Evolutionary conservation across 2,888 invertebrate species (phyloP).

Genomic region (Eueremaeus valkanovi): DNA sequence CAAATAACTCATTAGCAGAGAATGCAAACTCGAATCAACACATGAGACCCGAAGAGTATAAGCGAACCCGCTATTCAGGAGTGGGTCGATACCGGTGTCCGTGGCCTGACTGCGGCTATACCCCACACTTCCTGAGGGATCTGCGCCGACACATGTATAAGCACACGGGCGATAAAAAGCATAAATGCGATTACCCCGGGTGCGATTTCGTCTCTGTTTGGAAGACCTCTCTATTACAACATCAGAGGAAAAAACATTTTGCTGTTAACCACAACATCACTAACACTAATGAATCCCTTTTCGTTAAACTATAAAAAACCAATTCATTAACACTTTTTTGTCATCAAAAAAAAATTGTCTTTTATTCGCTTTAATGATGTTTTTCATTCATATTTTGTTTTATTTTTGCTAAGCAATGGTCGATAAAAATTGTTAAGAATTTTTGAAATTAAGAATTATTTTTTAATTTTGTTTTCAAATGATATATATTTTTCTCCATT

Average conservation of each 20-base stretch:
- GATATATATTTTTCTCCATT: too few species aligned
- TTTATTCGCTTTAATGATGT: too few species aligned
- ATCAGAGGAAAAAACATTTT: constrained; percentile 40
- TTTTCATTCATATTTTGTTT: too few species aligned
- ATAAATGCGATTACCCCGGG: constrained; percentile 35
- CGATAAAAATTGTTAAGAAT: too few species aligned
- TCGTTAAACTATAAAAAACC: too few species aligned
- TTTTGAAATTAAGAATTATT: too few species aligned
- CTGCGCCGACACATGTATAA: constrained; percentile 40
- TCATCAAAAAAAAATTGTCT: too few species aligned
- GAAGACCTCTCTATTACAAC: constrained; percentile 38
- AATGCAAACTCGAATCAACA: neutral
- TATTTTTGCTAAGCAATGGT: too few species aligned
- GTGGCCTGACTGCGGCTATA: constrained; percentile 40
- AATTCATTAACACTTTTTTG: too few species aligned
- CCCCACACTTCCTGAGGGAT: constrained; percentile 39
- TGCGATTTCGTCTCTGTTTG: constrained; percentile 40
- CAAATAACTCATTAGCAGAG: neutral
- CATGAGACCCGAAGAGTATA: neutral
- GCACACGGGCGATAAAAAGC: constrained; percentile 39
- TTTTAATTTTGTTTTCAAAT: too few species aligned
- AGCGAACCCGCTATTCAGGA: constrained; percentile 36
- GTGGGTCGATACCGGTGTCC: constrained; percentile 40
- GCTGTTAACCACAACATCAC: neutral
- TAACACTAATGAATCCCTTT: too few species aligned